Conservation (phyloP, 2,888 invertebrate species). For the Drosophila mercatorum region DNA sequence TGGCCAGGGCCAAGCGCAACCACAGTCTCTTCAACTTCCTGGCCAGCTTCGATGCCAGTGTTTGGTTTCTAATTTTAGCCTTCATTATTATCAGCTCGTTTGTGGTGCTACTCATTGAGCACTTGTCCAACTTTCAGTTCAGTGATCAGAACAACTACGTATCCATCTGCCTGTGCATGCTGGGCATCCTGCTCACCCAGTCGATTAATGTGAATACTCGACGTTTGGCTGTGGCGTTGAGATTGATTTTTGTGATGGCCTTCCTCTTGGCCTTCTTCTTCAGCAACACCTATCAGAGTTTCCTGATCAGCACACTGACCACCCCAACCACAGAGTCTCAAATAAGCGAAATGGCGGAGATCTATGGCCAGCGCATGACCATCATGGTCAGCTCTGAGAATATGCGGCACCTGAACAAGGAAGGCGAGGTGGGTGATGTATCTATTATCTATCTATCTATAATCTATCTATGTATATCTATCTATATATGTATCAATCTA, state of each 20-base stretch:
- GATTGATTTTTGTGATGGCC: constrained; percentile 60
- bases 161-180: constrained; percentile 52
- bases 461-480: too few species aligned
- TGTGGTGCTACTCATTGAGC: constrained; percentile 59
- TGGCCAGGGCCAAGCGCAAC: constrained; percentile 76
- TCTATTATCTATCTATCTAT: too few species aligned
- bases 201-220: constrained; percentile 42
- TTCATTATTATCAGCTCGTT: constrained; percentile 63
- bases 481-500: too few species aligned
- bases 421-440: constrained; percentile 74
- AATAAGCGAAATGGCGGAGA: constrained; percentile 73
- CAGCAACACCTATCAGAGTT: constrained; percentile 82
- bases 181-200: constrained; percentile 74
- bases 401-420: constrained; percentile 78
- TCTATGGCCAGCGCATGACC: constrained; percentile 74
- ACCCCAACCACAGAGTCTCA: constrained; percentile 82
- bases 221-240: constrained; percentile 51
- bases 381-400: constrained; percentile 81
- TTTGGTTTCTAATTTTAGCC: constrained; percentile 58
- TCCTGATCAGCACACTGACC: constrained; percentile 82
- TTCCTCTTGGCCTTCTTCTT: constrained; percentile 77
- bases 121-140: constrained; percentile 31
- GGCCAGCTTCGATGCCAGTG: constrained; percentile 58
- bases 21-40: constrained; percentile 81
- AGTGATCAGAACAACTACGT: constrained; percentile 47